Evolutionary conservation across 1,140 invertebrate species (phyloP), one percentile per base, ranked within the genome.

Genomic region (Procambarus virginalis): DNA sequence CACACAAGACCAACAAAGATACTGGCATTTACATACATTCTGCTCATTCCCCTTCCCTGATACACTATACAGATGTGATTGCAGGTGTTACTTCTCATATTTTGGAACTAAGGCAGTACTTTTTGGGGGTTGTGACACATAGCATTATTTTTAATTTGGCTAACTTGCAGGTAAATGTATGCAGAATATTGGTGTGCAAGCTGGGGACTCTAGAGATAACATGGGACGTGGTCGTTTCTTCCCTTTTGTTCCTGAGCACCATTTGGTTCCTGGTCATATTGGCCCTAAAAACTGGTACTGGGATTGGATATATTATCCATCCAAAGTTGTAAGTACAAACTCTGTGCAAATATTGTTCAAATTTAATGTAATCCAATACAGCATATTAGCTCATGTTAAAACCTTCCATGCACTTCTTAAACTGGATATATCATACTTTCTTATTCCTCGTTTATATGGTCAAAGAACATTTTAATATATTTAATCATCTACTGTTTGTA

Each of bases 231-330:
- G 97, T 2, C 95, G 98, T 58, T 99, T 99, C 94, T 98, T 99
- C 93, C 98, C 98, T 2, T 99, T 99, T 94, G 96, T 97, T 5
- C 97, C 97, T 0, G 97, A 98, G 93, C 97, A 98, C 93, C 98
- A 99, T 94, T 93, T 99, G 5, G 97, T 98, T 93, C 97, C 97
- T 0, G 97, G 96, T 73, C 83, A 85, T 95, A 96, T 10, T 96
- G 96, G 6, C 95, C 97, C 93, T 96, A 96, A 90, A 79, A 86
- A 86, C 81, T 99, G 98, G 98, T 99, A 98, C 93, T 98, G 97
- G 97, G 96, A 97, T 92, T 99, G 98, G 93, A 98, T 98, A 85
- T 99, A 97, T 93, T 99, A 99, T 93, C 96, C 97, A 51, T 96
- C 96, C 79, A 96, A 97, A 93, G 97, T 98, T 95, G 97, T 97